Percentiles rank a stretch among this genome's conserved stretches.
These are phyloP conservation scores for Palythoa heliodiscus DNA, from an alignment of 92 coral and sea anemone genomes.

Conservation along the genomic window DNA sequence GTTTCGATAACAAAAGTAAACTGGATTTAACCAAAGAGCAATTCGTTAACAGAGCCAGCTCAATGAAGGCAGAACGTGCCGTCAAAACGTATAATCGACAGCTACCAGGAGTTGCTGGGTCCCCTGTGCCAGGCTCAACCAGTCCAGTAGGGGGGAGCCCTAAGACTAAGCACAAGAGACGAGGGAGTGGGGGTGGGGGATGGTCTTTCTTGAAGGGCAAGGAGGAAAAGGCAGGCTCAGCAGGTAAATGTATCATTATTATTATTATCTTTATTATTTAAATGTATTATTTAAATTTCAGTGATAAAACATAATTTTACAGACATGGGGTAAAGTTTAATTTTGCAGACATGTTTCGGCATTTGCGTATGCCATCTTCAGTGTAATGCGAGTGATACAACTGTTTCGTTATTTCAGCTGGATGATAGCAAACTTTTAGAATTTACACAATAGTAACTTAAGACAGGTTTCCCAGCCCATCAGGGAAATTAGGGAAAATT, in stretches of 20 bases:
- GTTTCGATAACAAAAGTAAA: conserved; percentile 73
- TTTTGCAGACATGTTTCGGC: no score
- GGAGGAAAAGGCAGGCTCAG: conserved; percentile 62
- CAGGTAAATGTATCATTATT: conserved; percentile 44
- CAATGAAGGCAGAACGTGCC: conserved; percentile 82
- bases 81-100: conserved; percentile 64
- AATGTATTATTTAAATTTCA: no score
- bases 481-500: no score
- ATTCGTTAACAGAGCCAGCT: conserved; percentile 74
- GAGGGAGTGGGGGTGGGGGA: conserved; percentile 76
- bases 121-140: conserved; percentile 41
- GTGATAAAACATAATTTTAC: no score
- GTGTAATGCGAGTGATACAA: no score
- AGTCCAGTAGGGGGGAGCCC: conserved; percentile 76
- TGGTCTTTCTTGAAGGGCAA: conserved; percentile 74
- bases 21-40: conserved; percentile 66
- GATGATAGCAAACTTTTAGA: no score
- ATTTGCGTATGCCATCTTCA: no score
- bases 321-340: no score
- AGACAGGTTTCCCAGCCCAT: no score
- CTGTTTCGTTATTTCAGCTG: no score
- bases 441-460: no score
- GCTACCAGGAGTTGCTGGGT: conserved; percentile 53
- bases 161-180: conserved; percentile 69
- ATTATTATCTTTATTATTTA: not conserved